Evolutionary conservation across 1,140 invertebrate genomes (phyloP).

Genomic region (Brachionus angularis): DNA sequence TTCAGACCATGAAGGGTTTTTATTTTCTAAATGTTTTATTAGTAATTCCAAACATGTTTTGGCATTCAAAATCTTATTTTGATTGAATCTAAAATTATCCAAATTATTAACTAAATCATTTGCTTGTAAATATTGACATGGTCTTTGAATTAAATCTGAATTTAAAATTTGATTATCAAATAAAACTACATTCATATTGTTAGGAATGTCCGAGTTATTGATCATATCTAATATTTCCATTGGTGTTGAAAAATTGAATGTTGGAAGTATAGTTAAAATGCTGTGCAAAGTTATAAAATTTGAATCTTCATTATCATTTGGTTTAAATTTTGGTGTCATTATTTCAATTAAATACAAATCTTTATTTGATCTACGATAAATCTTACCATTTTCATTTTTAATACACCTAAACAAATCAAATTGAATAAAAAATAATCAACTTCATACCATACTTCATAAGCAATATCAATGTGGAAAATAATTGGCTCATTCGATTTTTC

Average conservation of each 20-base stretch:
- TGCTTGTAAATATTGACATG: constrained; percentile 49
- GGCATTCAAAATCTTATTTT: neutral
- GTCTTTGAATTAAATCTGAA: constrained; percentile 50
- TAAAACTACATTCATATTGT: constrained; percentile 15
- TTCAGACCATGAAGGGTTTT: constrained; percentile 53
- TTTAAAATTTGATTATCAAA: constrained; percentile 51
- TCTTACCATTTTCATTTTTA: constrained; percentile 13
- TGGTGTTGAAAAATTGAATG: neutral
- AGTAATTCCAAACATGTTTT: constrained; percentile 45
- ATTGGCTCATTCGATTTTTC: neutral
- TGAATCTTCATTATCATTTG: constrained; percentile 2
- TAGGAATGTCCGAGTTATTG: neutral
- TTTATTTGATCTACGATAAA: neutral
- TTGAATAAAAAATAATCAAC: constrained; percentile 39
- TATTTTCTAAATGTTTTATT: constrained; percentile 50
- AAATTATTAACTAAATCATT: constrained; percentile 4
- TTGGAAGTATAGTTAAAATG: constrained; percentile 7
- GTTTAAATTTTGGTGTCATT: constrained; percentile 44
- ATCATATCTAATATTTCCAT: neutral
- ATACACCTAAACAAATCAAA: constrained; percentile 1
- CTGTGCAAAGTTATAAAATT: constrained; percentile 45
- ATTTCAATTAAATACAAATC: constrained; percentile 42
- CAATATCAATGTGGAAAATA: constrained; percentile 37
- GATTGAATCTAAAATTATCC: neutral
- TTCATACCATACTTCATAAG: constrained; percentile 36